A percentile compares a stretch with the other conserved stretches of the same genome.
Conservation (phyloP, 2,797 vertebrate species). For the Lepidocolaptes lacrymiger region DNA sequence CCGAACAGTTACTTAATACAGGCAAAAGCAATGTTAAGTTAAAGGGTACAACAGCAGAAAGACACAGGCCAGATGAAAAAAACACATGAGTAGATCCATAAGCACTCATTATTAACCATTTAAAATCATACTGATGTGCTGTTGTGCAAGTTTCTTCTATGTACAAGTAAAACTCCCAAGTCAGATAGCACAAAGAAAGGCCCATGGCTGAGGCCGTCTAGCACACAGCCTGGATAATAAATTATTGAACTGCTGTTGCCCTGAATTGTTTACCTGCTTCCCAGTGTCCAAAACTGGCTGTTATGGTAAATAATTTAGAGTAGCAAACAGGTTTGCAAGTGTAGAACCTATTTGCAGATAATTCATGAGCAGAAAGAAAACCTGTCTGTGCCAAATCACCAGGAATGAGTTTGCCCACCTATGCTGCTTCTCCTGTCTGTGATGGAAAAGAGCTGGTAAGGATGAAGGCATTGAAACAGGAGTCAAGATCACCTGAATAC, state of each 20-base stretch:
- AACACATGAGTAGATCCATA: background rate
- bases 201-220: background rate
- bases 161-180: background rate
- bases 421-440: background rate
- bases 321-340: background rate
- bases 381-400: background rate
- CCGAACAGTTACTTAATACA: background rate
- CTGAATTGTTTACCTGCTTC: background rate
- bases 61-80: background rate
- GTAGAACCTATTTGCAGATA: background rate
- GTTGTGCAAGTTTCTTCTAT: background rate
- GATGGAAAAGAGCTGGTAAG: background rate
- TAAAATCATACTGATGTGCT: background rate
- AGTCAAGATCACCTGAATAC: background rate
- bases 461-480: background rate
- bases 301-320: conserved; percentile 16
- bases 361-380: background rate
- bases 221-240: background rate
- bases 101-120: background rate
- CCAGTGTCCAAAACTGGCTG: background rate
- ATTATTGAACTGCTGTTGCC: background rate
- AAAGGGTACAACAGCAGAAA: background rate
- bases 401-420: background rate
- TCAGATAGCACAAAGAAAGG: background rate
- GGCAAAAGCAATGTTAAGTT: background rate